These are phyloP conservation scores for Rhinogobio ventralis DNA, from an alignment of 2,797 vertebrate genomes.

Conservation along the genomic window DNA sequence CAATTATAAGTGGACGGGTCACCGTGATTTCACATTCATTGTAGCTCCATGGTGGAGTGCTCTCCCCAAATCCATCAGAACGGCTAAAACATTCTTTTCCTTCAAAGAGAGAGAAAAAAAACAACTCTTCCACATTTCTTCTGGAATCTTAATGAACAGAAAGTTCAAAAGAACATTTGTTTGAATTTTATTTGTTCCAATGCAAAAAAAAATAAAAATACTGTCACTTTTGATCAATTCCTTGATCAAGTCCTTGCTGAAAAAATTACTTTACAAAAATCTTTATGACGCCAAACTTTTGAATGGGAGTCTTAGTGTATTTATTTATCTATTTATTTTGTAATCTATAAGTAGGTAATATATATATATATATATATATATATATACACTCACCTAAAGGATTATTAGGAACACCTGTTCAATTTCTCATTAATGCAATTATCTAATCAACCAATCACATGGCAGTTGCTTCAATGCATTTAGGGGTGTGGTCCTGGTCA, in stretches of 20 bases:
- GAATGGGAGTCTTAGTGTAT: not conserved
- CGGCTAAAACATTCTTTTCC: not conserved
- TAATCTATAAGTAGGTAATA: too few relatives aligned
- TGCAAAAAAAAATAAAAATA: not conserved
- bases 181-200: not conserved
- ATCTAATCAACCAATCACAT: too few relatives aligned
- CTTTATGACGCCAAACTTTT: not conserved
- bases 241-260: too few relatives aligned
- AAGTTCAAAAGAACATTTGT: not conserved
- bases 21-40: not conserved
- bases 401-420: too few relatives aligned
- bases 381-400: not conserved
- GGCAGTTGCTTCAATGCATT: too few relatives aligned
- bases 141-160: not conserved
- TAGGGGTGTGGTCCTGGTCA: too few relatives aligned
- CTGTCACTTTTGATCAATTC: too few relatives aligned
- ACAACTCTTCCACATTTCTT: not conserved
- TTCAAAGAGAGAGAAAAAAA: not conserved
- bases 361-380: too few relatives aligned
- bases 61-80: conserved; percentile 15
- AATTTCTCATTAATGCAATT: too few relatives aligned
- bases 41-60: conserved; percentile 6
- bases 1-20: conserved; percentile 40
- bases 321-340: not conserved
- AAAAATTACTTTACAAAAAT: not conserved